Evolutionary conservation across 2,113 vertebrate species (phyloP).

Genomic region (Hippoglossus stenolepis): DNA sequence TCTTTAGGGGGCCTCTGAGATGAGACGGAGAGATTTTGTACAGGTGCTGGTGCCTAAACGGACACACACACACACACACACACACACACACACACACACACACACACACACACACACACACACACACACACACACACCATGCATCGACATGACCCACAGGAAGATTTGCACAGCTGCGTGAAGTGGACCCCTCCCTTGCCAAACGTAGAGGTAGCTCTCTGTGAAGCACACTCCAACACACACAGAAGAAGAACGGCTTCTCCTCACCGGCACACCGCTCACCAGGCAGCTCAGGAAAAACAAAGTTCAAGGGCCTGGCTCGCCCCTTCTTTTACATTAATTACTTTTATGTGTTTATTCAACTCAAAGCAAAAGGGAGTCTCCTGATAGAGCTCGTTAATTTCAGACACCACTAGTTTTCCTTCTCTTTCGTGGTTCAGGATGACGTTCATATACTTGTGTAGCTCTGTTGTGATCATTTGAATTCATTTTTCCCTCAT

Average conservation of each 20-base stretch:
- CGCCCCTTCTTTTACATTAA: constrained; percentile 47
- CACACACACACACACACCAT: not conserved
- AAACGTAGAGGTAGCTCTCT: constrained; percentile 54
- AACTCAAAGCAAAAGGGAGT: constrained; percentile 30
- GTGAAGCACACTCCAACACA: constrained; percentile 65
- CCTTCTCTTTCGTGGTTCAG: constrained; percentile 1
- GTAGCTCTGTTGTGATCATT: not conserved
- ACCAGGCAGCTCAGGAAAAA: constrained; percentile 62
- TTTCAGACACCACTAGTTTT: constrained; percentile 24
- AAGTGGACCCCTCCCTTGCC: constrained; percentile 63
- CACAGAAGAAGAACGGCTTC: constrained; percentile 54
- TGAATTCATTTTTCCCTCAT: not conserved
- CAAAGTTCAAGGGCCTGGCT: constrained; percentile 49
- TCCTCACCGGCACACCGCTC: constrained; percentile 41
- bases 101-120: not conserved
- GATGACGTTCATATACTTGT: not conserved
- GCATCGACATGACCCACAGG: constrained; percentile 40
- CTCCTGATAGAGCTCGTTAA: constrained; percentile 19
- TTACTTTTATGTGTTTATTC: constrained; percentile 63
- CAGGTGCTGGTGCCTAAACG: constrained; percentile 55
- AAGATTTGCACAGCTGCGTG: constrained; percentile 81
- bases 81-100: constrained; percentile 49
- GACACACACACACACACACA: constrained; percentile 45
- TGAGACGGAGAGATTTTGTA: constrained; percentile 64
- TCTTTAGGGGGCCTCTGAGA: constrained; percentile 60